Evolutionary conservation across 53 echinoderm and acorn worm species (phyloP).

Genomic region (Crossaster papposus): DNA sequence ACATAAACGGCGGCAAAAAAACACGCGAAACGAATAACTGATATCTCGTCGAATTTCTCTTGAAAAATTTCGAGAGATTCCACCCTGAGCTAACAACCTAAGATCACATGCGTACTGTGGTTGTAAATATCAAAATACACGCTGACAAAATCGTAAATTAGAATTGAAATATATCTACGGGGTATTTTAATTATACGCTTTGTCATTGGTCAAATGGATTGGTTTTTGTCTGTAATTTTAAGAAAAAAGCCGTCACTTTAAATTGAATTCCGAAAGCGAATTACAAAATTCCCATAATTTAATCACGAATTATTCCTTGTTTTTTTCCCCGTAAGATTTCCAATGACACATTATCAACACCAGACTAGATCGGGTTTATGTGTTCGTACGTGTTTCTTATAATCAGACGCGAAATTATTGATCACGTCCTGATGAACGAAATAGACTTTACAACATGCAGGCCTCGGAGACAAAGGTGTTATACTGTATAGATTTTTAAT

Average conservation of each 20-base stretch:
- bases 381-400: not conserved
- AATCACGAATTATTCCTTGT: not conserved
- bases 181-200: not conserved
- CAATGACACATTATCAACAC: not conserved
- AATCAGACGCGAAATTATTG: not conserved
- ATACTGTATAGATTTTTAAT: not conserved
- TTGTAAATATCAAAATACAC: not conserved
- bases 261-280: not conserved
- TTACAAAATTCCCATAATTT: not conserved
- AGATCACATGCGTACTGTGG: not conserved
- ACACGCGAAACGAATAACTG: constrained; percentile 15
- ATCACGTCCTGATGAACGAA: not conserved
- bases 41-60: not conserved
- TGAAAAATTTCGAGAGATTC: constrained; percentile 13
- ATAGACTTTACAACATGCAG: not conserved
- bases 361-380: not conserved
- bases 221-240: not conserved
- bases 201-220: not conserved
- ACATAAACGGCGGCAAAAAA: not conserved
- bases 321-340: not conserved
- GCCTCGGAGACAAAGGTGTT: not conserved
- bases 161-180: not conserved
- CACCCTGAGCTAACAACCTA: not conserved
- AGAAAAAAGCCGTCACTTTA: not conserved
- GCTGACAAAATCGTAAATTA: no score